Percentiles rank a stretch among this genome's conserved stretches.
These are phyloP conservation scores for Gadopsis marmoratus DNA, from an alignment of 2,797 vertebrate genomes.

Conservation along the genomic window DNA sequence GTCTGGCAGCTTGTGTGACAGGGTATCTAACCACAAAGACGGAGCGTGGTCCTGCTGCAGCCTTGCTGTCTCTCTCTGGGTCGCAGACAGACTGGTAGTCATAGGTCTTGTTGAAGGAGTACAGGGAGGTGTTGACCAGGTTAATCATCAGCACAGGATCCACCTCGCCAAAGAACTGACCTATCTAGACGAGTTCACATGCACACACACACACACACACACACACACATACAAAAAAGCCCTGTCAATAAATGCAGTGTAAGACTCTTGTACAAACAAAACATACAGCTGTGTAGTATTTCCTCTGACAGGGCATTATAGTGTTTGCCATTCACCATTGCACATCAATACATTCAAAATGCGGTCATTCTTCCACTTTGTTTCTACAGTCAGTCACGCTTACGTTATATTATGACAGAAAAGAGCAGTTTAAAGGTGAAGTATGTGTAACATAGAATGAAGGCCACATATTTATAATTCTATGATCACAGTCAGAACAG, in stretches of 20 bases:
- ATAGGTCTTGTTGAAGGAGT: constrained; percentile 96
- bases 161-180: constrained; percentile 98
- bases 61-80: constrained; percentile 92
- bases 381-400: not conserved
- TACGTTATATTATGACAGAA: not conserved
- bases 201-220: constrained; percentile 7
- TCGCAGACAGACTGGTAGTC: constrained; percentile 98
- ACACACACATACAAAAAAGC: not conserved
- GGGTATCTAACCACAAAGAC: constrained; percentile 89
- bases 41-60: constrained; percentile 92
- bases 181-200: constrained; percentile 86
- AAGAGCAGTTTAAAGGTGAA: not conserved
- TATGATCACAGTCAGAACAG: not conserved
- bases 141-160: constrained; percentile 95
- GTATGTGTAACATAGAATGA: not conserved
- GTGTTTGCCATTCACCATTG: not conserved
- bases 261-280: constrained; percentile 19
- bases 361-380: not conserved
- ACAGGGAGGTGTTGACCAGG: constrained; percentile 93
- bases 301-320: not conserved
- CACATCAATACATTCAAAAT: not conserved
- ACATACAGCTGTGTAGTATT: not conserved
- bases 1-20: not conserved
- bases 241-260: constrained; percentile 9
- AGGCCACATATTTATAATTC: not conserved